Evolutionary conservation across 2,113 vertebrate species (phyloP), one percentile per base, ranked within the genome.

Genomic region (Tangachromis dhanisi): DNA sequence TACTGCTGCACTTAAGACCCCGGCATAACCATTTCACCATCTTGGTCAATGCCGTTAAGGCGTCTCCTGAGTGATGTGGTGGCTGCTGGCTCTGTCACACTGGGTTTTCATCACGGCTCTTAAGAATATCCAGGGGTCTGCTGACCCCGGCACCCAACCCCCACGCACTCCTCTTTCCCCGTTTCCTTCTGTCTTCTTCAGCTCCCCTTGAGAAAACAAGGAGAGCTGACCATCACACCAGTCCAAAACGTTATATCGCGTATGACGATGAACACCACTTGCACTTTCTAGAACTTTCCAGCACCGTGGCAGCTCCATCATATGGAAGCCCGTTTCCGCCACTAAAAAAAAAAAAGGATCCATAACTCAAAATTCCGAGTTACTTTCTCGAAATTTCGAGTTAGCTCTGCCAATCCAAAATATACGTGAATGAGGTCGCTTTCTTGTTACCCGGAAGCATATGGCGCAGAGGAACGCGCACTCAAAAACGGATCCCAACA

Each of bases 41-140:
- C 88, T 84, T 85, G 85, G 55, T 91, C 85, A 24, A 10, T 8
- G 87, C 90, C 24, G 82, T 93, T 92, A 93, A 94, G 91, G 86
- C 88, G 90, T 94, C 94, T 95, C 88, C 86, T 63, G 93, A 95
- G 93, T 88, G 92, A 95, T 94, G 91, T 82, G 86, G 87, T 51
- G 80, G 91, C 81, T 92, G 90, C 92, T 90, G 29, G 63, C 81
- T 85, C 90, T 91, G 92, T 95, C 92, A 88, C 49, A 24, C 83
- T 71, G 40, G 45, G 71, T 95, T 96, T 94, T 93, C 90, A 90
- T 92, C 90, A 9, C 9, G 6, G 82, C 91, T 84, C 76, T 90
- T 94, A 95, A 96, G 86, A 93, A 92, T 93, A 93, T 90, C 91
- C 92, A 95, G 92, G 83, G 59, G 85, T 92, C 76, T 17, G 9